Percentiles rank a stretch among this genome's conserved stretches.
Evolutionary conservation across 2,797 vertebrate species (phyloP).

Genomic region (Pipistrellus pygmaeus): DNA sequence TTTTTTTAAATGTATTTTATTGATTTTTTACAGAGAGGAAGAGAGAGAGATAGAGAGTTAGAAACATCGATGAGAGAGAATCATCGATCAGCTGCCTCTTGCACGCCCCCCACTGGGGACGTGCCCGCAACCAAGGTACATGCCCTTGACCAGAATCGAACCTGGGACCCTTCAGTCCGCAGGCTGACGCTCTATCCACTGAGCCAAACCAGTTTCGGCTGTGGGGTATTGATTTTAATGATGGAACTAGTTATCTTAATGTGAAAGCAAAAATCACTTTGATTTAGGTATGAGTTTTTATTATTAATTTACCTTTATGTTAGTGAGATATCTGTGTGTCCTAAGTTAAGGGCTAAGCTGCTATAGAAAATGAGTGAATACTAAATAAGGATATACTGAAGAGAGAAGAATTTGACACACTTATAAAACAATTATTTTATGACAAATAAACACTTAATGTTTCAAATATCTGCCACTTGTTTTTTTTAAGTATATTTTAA

Average conservation of each 20-base stretch:
- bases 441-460: neutral
- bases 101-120: too few relatives aligned
- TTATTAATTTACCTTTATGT: neutral
- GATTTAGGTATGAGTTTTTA: neutral
- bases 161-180: too few relatives aligned
- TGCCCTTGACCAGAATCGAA: too few relatives aligned
- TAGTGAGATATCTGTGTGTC: neutral
- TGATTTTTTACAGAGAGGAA: too few relatives aligned
- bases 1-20: too few relatives aligned
- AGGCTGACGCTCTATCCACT: too few relatives aligned
- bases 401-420: neutral
- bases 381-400: neutral
- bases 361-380: neutral
- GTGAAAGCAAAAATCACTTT: conserved; percentile 26
- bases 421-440: neutral
- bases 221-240: conserved; percentile 14
- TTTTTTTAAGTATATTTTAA: neutral
- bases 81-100: too few relatives aligned
- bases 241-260: neutral
- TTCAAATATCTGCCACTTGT: neutral
- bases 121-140: too few relatives aligned
- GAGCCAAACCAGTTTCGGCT: too few relatives aligned
- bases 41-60: too few relatives aligned
- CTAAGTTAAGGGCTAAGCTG: neutral
- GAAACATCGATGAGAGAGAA: too few relatives aligned